phyloP scores from a whole-genome alignment of 2,797 vertebrate species.

The Odontamblyopus lacepedii region DNA sequence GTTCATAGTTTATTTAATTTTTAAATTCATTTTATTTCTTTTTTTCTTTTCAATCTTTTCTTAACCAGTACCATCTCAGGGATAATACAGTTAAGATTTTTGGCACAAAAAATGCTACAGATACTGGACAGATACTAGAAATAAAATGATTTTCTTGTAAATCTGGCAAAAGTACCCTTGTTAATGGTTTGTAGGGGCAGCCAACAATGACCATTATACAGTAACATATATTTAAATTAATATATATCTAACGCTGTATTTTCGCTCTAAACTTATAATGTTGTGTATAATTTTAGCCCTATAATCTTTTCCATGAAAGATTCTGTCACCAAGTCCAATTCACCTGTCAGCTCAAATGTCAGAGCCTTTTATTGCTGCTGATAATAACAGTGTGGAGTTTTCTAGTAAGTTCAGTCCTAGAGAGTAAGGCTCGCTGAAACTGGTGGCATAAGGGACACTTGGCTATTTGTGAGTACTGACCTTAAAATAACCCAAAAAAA shows the following conservation, averaged over 20 bases:
- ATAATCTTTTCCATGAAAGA: conserved; percentile 1
- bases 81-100: not conserved
- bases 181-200: not conserved
- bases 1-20: not conserved
- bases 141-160: not conserved
- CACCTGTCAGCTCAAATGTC: conserved; percentile 10
- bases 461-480: not conserved
- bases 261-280: not conserved
- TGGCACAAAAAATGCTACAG: not conserved
- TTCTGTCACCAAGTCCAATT: conserved; percentile 12
- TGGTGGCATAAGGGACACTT: not conserved
- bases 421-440: not conserved
- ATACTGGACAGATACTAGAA: not conserved
- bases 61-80: not conserved
- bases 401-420: conserved; percentile 19
- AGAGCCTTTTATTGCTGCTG: conserved; percentile 7
- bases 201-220: not conserved
- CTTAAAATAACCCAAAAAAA: not conserved
- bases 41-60: not conserved
- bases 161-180: not conserved
- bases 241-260: not conserved
- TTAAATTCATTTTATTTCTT: too few relatives aligned
- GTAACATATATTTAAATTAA: not conserved
- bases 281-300: not conserved
- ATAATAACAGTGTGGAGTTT: conserved; percentile 14